Evolutionary conservation across 2,797 vertebrate genomes (phyloP).

Genomic region (Gorsachius magnificus): DNA sequence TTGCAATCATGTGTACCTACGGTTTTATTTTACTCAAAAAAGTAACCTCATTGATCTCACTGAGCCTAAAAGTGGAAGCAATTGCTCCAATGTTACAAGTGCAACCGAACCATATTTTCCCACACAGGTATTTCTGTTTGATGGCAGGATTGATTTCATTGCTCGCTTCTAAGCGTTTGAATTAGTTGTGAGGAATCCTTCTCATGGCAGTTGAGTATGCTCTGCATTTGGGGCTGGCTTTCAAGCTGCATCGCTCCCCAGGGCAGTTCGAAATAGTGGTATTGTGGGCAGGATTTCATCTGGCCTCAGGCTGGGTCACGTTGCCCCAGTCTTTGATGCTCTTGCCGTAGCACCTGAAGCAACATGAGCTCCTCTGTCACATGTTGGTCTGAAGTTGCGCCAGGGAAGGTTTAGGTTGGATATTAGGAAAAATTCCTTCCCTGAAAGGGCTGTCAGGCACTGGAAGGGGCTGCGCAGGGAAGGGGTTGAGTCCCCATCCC

Average conservation of each 20-base stretch:
- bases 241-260: neutral
- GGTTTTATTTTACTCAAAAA: neutral
- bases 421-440: too few species aligned
- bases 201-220: neutral
- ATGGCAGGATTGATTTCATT: fast-evolving
- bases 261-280: neutral
- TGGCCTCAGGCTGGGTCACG: fast-evolving
- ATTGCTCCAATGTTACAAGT: neutral
- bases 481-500: too few species aligned
- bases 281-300: neutral
- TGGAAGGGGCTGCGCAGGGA: too few species aligned
- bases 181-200: neutral
- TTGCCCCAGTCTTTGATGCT: neutral
- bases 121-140: neutral
- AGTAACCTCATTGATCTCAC: neutral
- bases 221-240: neutral
- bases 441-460: too few species aligned
- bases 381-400: too few species aligned
- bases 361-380: neutral
- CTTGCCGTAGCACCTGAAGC: neutral
- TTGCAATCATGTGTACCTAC: neutral
- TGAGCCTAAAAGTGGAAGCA: neutral
- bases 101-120: neutral
- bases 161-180: neutral
- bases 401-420: too few species aligned